These are phyloP conservation scores for Eriocheir sinensis DNA, from an alignment of 1,140 invertebrate genomes.

Conservation along the genomic window DNA sequence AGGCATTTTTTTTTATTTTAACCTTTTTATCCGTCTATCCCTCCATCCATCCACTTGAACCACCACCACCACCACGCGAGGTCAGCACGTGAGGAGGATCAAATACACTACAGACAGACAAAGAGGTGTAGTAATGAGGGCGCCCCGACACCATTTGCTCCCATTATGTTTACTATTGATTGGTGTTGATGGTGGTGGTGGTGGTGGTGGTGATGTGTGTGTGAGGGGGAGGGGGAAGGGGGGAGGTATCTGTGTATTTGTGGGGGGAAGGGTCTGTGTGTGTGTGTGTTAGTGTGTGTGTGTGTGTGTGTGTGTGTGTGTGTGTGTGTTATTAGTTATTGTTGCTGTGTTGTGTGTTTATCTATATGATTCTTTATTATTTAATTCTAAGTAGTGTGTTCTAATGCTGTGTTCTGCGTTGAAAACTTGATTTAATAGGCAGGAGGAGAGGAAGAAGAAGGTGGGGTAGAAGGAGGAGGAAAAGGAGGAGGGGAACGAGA, in stretches of 20 bases:
- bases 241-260: background rate
- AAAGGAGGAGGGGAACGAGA: no score
- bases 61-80: background rate
- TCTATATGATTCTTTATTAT: no score
- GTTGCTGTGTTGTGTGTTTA: background rate
- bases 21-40: background rate
- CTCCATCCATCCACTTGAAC: background rate
- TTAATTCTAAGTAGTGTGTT: no score
- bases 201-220: background rate
- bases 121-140: background rate
- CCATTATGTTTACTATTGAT: background rate
- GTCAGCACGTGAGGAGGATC: background rate
- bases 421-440: no score
- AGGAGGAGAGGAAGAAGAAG: no score
- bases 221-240: no score
- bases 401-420: no score
- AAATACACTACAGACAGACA: background rate
- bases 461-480: no score
- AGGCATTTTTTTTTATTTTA: no score
- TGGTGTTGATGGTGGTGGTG: background rate
- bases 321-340: background rate
- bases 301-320: constrained; percentile 29
- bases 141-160: background rate
- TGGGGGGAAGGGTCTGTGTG: constrained; percentile 23
- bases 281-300: constrained; percentile 43